Evolutionary conservation across 1,140 invertebrate species (phyloP).

Genomic region (Dufourea novaeangliae): DNA sequence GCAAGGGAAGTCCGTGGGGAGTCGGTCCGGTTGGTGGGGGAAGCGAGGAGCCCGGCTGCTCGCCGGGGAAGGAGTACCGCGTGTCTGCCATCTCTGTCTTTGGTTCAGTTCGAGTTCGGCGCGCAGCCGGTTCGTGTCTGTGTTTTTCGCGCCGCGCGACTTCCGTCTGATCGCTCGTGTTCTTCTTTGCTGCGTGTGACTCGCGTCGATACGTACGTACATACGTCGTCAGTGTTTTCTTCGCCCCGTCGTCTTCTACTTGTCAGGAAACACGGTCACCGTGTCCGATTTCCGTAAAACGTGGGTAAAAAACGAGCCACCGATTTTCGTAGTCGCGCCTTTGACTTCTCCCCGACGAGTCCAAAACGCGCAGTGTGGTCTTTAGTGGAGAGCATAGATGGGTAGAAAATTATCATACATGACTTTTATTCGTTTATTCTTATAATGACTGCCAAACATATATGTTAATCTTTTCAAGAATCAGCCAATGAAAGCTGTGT

Average conservation of each 20-base stretch:
- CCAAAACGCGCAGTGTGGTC: background rate
- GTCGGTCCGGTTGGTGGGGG: background rate
- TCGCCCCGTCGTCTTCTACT: background rate
- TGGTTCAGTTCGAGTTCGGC: constrained; percentile 67
- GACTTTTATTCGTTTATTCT: too few relatives aligned
- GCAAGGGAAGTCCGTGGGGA: constrained; percentile 1
- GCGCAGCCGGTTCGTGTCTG: constrained; percentile 50
- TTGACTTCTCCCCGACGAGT: too few relatives aligned
- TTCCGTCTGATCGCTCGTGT: constrained; percentile 30
- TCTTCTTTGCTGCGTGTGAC: background rate
- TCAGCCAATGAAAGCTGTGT: too few relatives aligned
- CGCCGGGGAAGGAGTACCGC: constrained; percentile 56
- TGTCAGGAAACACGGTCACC: constrained; percentile 43
- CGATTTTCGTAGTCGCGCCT: background rate
- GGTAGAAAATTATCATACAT: too few relatives aligned
- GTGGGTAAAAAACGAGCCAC: background rate
- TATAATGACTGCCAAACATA: too few relatives aligned
- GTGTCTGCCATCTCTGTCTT: constrained; percentile 66
- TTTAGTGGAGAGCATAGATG: background rate
- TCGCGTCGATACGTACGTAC: constrained; percentile 17
- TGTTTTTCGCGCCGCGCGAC: constrained; percentile 19
- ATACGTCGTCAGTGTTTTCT: constrained; percentile 32
- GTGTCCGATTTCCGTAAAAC: constrained; percentile 39
- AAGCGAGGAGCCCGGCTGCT: constrained; percentile 13
- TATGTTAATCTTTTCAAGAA: too few relatives aligned